These are phyloP conservation scores for Euzophera pinguis DNA, from an alignment of 2,888 invertebrate genomes.

Conservation along the genomic window DNA sequence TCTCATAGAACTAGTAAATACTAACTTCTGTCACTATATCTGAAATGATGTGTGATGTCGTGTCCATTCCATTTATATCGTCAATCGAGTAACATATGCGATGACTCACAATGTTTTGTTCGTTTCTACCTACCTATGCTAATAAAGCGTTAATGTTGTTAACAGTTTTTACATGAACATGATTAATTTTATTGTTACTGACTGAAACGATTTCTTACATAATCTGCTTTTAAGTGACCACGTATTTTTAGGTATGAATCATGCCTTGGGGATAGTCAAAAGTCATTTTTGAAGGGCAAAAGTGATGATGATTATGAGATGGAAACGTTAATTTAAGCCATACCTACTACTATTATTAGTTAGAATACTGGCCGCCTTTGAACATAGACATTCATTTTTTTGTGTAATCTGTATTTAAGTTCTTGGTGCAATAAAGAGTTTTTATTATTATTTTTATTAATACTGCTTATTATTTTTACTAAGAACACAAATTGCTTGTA, in stretches of 20 bases:
- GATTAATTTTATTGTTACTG: constrained; percentile 13
- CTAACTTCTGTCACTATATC: background rate
- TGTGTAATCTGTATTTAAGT: too few relatives aligned
- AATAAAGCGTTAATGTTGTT: constrained; percentile 8
- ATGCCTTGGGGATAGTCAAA: background rate
- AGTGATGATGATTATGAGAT: too few relatives aligned
- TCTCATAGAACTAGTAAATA: too few relatives aligned
- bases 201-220: constrained; percentile 2
- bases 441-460: too few relatives aligned
- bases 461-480: too few relatives aligned
- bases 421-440: too few relatives aligned
- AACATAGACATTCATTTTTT: too few relatives aligned
- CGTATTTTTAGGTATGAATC: background rate
- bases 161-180: constrained; percentile 8
- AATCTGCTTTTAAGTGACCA: background rate
- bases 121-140: constrained; percentile 3
- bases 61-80: background rate
- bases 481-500: too few relatives aligned
- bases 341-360: too few relatives aligned
- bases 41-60: background rate
- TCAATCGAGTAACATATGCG: background rate
- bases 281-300: too few relatives aligned
- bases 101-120: constrained; percentile 13
- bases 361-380: too few relatives aligned
- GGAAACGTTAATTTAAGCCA: too few relatives aligned